phyloP scores from a whole-genome alignment of 2,888 invertebrate genomes.

The Agriopis aurantiaria region DNA sequence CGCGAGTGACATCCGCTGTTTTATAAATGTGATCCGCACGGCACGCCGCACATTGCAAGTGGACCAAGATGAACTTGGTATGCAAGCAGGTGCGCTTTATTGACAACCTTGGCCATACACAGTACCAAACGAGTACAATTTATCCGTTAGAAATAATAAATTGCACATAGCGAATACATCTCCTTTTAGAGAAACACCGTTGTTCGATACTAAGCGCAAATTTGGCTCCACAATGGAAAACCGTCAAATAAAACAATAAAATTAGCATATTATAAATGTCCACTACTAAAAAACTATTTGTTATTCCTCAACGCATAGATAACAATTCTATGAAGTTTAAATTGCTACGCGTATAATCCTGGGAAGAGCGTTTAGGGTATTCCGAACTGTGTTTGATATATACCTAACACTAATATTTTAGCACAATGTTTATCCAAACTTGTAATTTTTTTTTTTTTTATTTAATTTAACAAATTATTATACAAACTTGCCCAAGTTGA shows the following conservation, averaged over 20 bases:
- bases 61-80: constrained; percentile 65
- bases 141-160: constrained; percentile 77
- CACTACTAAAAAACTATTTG: too few species aligned
- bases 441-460: too few species aligned
- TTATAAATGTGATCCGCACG: constrained; percentile 74
- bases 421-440: too few species aligned
- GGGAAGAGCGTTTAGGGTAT: too few species aligned
- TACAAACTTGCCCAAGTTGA: too few species aligned
- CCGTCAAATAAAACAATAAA: constrained; percentile 12
- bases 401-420: too few species aligned
- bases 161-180: constrained; percentile 55
- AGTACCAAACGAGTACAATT: constrained; percentile 47
- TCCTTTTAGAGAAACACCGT: constrained; percentile 66
- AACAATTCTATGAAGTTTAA: too few species aligned
- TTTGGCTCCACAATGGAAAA: constrained; percentile 30
- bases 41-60: constrained; percentile 60
- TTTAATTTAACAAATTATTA: too few species aligned
- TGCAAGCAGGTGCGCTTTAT: constrained; percentile 59
- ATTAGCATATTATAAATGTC: neutral
- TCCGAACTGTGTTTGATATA: too few species aligned
- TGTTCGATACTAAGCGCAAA: constrained; percentile 47
- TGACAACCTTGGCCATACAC: constrained; percentile 70
- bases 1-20: constrained; percentile 76
- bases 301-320: too few species aligned
- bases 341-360: too few species aligned